phyloP scores from a whole-genome alignment of 1,140 invertebrate species.

The Drosophila hydei region DNA sequence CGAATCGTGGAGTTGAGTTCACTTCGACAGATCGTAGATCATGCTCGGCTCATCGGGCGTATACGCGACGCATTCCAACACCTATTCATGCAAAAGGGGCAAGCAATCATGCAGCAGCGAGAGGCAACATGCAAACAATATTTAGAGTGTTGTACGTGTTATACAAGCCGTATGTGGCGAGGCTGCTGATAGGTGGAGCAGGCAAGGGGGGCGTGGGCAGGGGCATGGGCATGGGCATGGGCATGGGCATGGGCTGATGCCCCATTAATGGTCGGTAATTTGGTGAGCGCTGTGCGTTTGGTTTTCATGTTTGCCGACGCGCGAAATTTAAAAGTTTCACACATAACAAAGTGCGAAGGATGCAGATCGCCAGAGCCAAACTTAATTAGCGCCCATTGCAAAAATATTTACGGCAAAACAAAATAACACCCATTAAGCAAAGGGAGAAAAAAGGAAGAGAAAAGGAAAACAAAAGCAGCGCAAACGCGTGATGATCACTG shows the following conservation, averaged over 20 bases:
- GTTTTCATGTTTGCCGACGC: constrained; percentile 77
- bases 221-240: too few species aligned
- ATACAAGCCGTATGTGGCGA: neutral
- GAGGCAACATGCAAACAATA: too few species aligned
- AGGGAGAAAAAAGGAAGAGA: constrained; percentile 4
- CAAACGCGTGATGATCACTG: constrained; percentile 83
- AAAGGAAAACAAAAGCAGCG: constrained; percentile 40
- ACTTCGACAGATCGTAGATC: too few species aligned
- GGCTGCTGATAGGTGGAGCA: neutral
- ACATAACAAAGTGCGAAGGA: constrained; percentile 81
- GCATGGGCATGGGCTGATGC: too few species aligned
- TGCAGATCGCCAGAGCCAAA: constrained; percentile 64
- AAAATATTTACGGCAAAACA: constrained; percentile 82
- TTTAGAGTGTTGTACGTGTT: neutral
- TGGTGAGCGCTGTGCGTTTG: constrained; percentile 46
- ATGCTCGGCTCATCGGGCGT: constrained; percentile 16
- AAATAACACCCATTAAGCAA: constrained; percentile 82
- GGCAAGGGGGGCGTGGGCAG: neutral
- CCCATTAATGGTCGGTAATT: constrained; percentile 74
- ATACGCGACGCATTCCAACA: constrained; percentile 32
- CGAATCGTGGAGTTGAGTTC: too few species aligned
- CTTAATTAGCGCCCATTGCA: constrained; percentile 82
- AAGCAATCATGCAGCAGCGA: too few species aligned
- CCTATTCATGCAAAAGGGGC: too few species aligned
- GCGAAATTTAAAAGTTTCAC: constrained; percentile 79